phyloP scores from a whole-genome alignment of 2,797 vertebrate genomes.

The Gadopsis marmoratus region DNA sequence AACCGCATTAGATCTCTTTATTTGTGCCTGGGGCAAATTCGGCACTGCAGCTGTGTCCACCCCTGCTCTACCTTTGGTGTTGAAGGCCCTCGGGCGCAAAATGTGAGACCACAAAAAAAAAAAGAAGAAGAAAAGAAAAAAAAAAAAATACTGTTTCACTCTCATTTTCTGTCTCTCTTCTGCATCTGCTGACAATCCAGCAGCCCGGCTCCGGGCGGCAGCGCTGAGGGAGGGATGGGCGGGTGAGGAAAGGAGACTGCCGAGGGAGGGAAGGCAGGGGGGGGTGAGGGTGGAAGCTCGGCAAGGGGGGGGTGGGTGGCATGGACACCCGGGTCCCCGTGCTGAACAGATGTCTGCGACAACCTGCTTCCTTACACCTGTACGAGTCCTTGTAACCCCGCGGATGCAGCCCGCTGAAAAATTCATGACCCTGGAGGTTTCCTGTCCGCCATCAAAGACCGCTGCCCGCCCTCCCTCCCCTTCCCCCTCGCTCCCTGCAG shows the following conservation, averaged over 20 bases:
- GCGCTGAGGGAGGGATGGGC: conserved; percentile 34
- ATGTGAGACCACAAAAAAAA: conserved; percentile 87
- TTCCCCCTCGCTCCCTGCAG: background rate
- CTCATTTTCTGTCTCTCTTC: conserved; percentile 78
- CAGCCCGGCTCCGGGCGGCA: conserved; percentile 84
- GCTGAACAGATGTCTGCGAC: conserved; percentile 91
- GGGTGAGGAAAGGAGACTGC: conserved; percentile 59
- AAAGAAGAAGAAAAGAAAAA: background rate
- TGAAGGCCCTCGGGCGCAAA: conserved; percentile 91
- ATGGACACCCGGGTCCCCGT: conserved; percentile 70
- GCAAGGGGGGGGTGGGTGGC: conserved; percentile 2
- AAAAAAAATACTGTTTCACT: conserved; percentile 56
- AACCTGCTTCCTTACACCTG: conserved; percentile 94
- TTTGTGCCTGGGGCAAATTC: conserved; percentile 95
- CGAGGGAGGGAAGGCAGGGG: conserved; percentile 2
- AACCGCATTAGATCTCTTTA: conserved; percentile 93
- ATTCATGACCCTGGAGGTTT: conserved; percentile 89
- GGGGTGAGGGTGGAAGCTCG: conserved; percentile 19
- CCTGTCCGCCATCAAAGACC: conserved; percentile 86
- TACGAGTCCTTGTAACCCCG: conserved; percentile 83
- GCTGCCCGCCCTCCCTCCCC: conserved; percentile 29
- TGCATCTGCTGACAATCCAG: conserved; percentile 91
- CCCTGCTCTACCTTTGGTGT: conserved; percentile 94
- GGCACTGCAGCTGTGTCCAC: conserved; percentile 96
- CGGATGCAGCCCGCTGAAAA: conserved; percentile 82